Base-by-base conservation (phyloP, 1,140 invertebrate genomes). In the Eurosta solidaginis region DNA sequence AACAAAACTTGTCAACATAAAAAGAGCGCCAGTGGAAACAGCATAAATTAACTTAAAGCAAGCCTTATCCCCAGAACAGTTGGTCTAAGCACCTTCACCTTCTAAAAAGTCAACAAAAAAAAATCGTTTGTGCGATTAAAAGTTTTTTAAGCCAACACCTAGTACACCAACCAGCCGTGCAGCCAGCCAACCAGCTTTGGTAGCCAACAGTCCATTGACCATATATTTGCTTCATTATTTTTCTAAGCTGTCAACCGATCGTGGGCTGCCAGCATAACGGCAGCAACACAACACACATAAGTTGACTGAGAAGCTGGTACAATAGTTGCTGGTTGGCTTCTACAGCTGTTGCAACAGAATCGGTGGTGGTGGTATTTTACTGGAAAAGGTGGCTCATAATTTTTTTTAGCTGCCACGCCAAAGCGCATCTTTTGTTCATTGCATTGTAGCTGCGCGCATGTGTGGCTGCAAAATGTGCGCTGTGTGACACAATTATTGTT, bases 151-250 rank as follows among this genome's bases (percentile, higher is more conserved):
- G n/a, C n/a, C n/a, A n/a, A n/a, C n/a, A n/a, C n/a, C 1, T 1
- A 47, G 4, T 49, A 22, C 5, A 6, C 6, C 49, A 22, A 14
- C 29, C 4, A 40, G 59, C 33, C 9, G 1, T 27, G 10, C 20
- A 45, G 44, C 22, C 17, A 47, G 10, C 27, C 7, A 20, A 45
- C 73, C 22, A 20, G 73, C 27, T 79, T 78, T 78, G 79, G 80
- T 79, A 78, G 82, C 82, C 81, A 79, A 85, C 84, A 85, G 7
- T 20, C n/a, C 59, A 68, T 68, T 68, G 59, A 68, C 59, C 59
- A 68, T 68, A 68, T 68, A 68, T 68, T 68, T 68, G 36, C 59
- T 68, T 68, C 59, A 68, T 40, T 68, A 68, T 68, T 68, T 68
- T 36, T 22, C 59, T 36, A 36, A 68, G 59, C n/a, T 29, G 33